Evolutionary conservation across 30 jellyfish, hydroid and myxozoan genomes (phyloP).

Genomic region (Hydra vulgaris): DNA sequence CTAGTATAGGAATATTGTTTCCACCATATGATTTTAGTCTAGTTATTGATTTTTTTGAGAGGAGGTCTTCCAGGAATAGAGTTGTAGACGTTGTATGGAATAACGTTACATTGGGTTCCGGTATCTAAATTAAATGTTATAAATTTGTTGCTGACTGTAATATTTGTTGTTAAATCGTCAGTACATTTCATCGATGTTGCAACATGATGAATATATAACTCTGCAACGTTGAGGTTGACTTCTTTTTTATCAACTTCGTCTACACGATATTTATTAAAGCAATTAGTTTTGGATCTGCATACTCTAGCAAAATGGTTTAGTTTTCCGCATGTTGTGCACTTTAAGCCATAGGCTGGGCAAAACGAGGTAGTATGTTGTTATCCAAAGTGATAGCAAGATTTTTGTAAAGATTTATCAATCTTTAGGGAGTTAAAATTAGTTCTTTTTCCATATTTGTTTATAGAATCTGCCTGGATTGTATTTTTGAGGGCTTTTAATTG

Average conservation of each 20-base stretch:
- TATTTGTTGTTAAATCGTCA: neutral
- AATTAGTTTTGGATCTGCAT: neutral
- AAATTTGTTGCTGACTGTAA: neutral
- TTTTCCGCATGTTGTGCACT: neutral
- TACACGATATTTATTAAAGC: neutral
- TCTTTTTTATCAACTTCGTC: neutral
- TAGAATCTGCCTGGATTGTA: neutral
- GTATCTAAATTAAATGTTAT: too few species aligned
- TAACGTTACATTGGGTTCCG: too few species aligned
- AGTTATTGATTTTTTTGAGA: too few species aligned
- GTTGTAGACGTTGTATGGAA: too few species aligned
- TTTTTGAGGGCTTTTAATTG: constrained; percentile 1
- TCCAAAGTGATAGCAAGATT: neutral
- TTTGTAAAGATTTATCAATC: neutral
- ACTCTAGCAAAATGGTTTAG: neutral
- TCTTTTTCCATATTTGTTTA: neutral
- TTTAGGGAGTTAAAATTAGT: neutral
- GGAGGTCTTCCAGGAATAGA: too few species aligned
- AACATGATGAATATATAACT: neutral
- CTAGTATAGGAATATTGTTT: too few species aligned
- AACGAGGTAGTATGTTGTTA: neutral
- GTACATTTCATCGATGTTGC: neutral
- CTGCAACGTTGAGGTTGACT: neutral
- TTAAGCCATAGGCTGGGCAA: neutral
- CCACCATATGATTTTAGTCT: too few species aligned